A percentile compares a stretch with the other conserved stretches of the same genome.
Evolutionary conservation across 2,888 invertebrate genomes (phyloP).

Genomic region (Microctonus brassicae): DNA sequence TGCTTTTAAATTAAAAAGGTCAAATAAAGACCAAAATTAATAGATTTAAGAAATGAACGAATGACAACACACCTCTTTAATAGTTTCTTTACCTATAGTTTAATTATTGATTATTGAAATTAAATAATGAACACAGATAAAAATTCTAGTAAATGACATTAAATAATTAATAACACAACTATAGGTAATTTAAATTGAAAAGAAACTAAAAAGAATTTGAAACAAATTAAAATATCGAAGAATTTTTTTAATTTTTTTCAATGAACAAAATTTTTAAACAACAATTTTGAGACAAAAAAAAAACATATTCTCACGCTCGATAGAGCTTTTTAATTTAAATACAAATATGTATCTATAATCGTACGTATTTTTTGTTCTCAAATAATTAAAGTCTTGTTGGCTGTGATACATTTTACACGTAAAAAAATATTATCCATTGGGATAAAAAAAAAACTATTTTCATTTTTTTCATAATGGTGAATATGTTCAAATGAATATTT

Average conservation of each 20-base stretch:
- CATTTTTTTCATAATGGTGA: constrained; percentile 9
- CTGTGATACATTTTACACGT: constrained; percentile 31
- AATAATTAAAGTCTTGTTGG: constrained; percentile 15
- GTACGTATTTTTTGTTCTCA: background rate
- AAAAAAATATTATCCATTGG: constrained; percentile 4
- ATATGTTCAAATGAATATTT: constrained; percentile 11
- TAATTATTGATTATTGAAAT: constrained; percentile 21
- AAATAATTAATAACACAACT: constrained; percentile 18
- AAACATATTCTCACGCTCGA: background rate
- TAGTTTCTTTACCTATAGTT: constrained; percentile 18
- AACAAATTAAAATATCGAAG: background rate
- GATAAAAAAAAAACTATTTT: constrained; percentile 5
- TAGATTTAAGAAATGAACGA: constrained; percentile 22
- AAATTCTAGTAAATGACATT: background rate
- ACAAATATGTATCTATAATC: background rate
- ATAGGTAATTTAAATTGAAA: constrained; percentile 5
- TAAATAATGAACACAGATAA: background rate
- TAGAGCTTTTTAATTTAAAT: background rate
- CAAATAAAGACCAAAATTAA: constrained; percentile 11
- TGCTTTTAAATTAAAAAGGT: constrained; percentile 34
- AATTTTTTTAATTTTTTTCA: constrained; percentile 3
- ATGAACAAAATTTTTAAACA: constrained; percentile 1
- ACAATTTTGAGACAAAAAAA: background rate
- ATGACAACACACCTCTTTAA: background rate
- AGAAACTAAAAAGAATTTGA: constrained; percentile 1